Conservation (phyloP, 2,113 vertebrate genomes). For the Corythornis madagascariensis region DNA sequence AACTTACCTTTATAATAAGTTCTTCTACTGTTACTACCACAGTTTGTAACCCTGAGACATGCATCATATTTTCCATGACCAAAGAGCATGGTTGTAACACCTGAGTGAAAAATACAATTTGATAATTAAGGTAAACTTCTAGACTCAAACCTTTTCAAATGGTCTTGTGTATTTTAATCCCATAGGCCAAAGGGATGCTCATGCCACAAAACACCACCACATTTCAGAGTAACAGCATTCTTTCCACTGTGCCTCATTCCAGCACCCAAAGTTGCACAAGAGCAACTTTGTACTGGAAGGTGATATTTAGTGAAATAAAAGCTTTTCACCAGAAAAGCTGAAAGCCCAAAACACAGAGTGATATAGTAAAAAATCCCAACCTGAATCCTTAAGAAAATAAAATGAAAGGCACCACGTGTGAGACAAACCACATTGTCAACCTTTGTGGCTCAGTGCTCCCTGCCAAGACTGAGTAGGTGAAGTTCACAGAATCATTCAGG, state of each 20-base stretch:
- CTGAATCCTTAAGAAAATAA: neutral
- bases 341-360: neutral
- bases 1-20: slow-evolving; percentile 87
- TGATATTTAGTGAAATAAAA: neutral
- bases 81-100: slow-evolving; percentile 90
- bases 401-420: neutral
- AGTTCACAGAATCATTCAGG: neutral
- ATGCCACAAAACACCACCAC: neutral
- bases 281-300: neutral
- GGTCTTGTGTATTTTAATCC: neutral
- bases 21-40: slow-evolving; percentile 84
- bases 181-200: neutral
- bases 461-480: neutral
- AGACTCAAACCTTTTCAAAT: neutral
- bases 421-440: neutral
- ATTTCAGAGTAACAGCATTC: neutral
- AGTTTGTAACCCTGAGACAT: slow-evolving; percentile 76
- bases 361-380: neutral
- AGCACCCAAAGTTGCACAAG: neutral
- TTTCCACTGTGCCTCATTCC: neutral
- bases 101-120: slow-evolving; percentile 60
- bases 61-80: slow-evolving; percentile 80
- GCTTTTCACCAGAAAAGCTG: neutral
- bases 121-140: neutral
- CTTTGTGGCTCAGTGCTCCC: neutral